Base-by-base conservation (phyloP, 2,888 invertebrate genomes). In the Agonopterix alstromeriana region DNA sequence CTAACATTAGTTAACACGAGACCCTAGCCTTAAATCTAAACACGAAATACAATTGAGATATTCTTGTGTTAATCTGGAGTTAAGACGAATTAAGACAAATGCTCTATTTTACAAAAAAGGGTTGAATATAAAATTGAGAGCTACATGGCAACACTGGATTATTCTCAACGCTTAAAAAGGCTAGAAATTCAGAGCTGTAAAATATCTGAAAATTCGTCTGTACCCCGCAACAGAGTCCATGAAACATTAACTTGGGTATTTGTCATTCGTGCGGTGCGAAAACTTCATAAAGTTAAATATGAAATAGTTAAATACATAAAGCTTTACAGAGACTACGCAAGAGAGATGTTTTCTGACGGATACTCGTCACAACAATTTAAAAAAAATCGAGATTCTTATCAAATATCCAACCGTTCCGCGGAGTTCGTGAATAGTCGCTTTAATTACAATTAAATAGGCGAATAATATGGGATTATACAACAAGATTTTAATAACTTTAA, bases 1-100 rank as follows among this genome's bases (percentile, higher is more conserved):
- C 79, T 86, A 84, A 77, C 71, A 85, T 76, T 86, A 86, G 81
- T 77, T 83, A 87, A 87, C 87, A 84, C 81, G 82, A 80, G 70
- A 81, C 72, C 72, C 79, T 82, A 81, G 77, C 75, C 82, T 84
- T 86, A 85, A 45, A 69, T 62, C 73, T 82, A 84, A 71, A 71
- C 73, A 79, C 77, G 79, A 73, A 66, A 80, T 76, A 79, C 69
- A 65, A 71, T 69, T 57, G 63, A 63, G 58, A 65, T 61, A 61
- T 52, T 46, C 41, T 36, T 38, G 38, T 38, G 38, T 38, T 38
- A 38, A 38, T 38, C 10, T 10, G 11, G 42, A 11, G 42, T 11
- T 11, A 10, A 12, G 42, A 42, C 42, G 42, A 42, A 11, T 11
- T 11, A 10, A 12, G 42, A 42, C 42, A 12, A 42, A 11, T 42